Percentiles rank a stretch among this genome's conserved stretches.
Conservation (phyloP, 2,797 vertebrate genomes). For the Acropternis orthonyx region DNA sequence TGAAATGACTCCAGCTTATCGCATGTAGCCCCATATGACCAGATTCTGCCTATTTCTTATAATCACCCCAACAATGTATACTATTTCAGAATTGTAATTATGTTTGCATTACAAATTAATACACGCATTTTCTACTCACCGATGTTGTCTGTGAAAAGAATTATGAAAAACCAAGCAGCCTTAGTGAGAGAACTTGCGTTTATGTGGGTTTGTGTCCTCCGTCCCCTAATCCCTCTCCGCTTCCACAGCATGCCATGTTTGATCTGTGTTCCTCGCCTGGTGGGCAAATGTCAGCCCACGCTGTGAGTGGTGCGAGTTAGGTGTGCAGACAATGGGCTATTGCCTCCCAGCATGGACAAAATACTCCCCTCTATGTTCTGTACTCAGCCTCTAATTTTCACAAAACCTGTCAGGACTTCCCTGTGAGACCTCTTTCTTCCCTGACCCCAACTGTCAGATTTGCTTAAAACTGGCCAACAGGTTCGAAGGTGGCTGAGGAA, state of each 20-base stretch:
- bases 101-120: neutral
- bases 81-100: neutral
- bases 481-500: neutral
- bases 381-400: neutral
- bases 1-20: neutral
- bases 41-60: neutral
- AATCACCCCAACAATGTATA: neutral
- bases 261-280: neutral
- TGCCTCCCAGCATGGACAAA: neutral
- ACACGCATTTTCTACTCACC: neutral
- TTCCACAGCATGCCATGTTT: neutral
- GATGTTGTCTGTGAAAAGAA: neutral
- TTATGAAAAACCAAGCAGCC: neutral
- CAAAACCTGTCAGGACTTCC: neutral
- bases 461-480: neutral
- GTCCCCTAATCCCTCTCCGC: neutral
- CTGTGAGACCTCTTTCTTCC: neutral
- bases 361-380: neutral
- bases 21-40: neutral
- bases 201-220: neutral
- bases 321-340: neutral
- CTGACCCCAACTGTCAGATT: neutral
- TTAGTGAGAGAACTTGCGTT: neutral
- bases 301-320: neutral
- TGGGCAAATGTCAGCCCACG: neutral